Evolutionary conservation across 2,113 vertebrate species (phyloP).

Genomic region (Macquaria australasica): DNA sequence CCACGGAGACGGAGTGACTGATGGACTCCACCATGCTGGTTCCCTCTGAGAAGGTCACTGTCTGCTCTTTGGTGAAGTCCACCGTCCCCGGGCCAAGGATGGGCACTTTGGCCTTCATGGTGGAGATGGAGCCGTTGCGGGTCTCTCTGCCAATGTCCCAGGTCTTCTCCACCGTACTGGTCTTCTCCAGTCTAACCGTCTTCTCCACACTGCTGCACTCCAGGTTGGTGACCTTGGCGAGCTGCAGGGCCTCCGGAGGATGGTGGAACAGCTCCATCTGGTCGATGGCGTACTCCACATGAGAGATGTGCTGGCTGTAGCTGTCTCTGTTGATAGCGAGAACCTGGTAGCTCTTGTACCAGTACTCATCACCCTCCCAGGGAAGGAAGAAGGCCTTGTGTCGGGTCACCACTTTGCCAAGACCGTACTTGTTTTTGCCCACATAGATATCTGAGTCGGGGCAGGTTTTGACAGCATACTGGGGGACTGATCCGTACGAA

Average conservation of each 20-base stretch:
- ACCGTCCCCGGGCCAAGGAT: slow-evolving; percentile 71
- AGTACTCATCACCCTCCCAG: slow-evolving; percentile 84
- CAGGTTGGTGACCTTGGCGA: slow-evolving; percentile 81
- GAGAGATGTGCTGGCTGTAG: slow-evolving; percentile 83
- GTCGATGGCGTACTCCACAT: slow-evolving; percentile 79
- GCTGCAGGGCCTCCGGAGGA: slow-evolving; percentile 80
- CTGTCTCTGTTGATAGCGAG: slow-evolving; percentile 77
- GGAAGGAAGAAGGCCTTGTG: slow-evolving; percentile 85
- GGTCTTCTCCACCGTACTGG: slow-evolving; percentile 69
- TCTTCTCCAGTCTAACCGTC: slow-evolving; percentile 79
- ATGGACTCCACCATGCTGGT: slow-evolving; percentile 75
- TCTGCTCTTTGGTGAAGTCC: slow-evolving; percentile 81
- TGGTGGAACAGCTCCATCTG: slow-evolving; percentile 79
- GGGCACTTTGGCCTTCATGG: slow-evolving; percentile 82
- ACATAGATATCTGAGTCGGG: slow-evolving; percentile 71
- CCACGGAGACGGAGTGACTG: slow-evolving; percentile 73
- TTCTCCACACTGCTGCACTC: slow-evolving; percentile 79
- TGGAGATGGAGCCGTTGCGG: slow-evolving; percentile 74
- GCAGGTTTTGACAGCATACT: slow-evolving; percentile 76
- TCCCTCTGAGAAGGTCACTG: slow-evolving; percentile 77
- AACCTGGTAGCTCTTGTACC: slow-evolving; percentile 85
- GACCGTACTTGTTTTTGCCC: slow-evolving; percentile 85
- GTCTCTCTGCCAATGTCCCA: slow-evolving; percentile 82
- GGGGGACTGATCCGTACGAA: slow-evolving; percentile 78
- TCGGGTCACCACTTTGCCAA: slow-evolving; percentile 82